Percentiles rank a stretch among this genome's conserved stretches.
phyloP scores from a whole-genome alignment of 2,888 invertebrate species.

The Zygothrica quintamaculata region DNA sequence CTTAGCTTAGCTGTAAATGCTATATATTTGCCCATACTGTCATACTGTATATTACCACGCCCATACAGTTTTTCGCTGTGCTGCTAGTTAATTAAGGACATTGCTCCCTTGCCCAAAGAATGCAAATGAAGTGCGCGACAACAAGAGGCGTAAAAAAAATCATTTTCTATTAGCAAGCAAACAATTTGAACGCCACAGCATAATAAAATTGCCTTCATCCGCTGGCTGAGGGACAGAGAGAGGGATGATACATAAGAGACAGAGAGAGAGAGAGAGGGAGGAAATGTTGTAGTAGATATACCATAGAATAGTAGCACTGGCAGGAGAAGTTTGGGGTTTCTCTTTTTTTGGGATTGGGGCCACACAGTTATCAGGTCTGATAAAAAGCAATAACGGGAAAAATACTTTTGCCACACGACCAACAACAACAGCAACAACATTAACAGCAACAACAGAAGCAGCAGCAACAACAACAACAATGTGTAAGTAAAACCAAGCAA shows the following conservation, averaged over 20 bases:
- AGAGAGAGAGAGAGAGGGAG: neutral
- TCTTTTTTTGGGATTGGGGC: constrained; percentile 11
- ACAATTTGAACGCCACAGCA: constrained; percentile 71
- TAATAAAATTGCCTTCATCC: constrained; percentile 68
- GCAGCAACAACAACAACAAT: constrained; percentile 40
- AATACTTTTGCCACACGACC: constrained; percentile 42
- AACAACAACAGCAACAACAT: constrained; percentile 33
- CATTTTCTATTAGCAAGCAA: constrained; percentile 75
- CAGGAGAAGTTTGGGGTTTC: constrained; percentile 1
- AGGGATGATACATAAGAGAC: too few species aligned
- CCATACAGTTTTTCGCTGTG: constrained; percentile 21
- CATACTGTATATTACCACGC: too few species aligned
- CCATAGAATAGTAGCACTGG: neutral
- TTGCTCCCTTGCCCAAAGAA: constrained; percentile 66
- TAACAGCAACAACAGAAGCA: constrained; percentile 34
- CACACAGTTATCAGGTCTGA: constrained; percentile 71
- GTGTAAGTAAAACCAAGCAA: constrained; percentile 70
- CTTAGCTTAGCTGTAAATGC: constrained; percentile 35
- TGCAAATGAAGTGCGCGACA: constrained; percentile 69
- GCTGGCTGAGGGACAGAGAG: neutral
- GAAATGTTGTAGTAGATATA: constrained; percentile 10
- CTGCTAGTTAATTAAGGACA: constrained; percentile 73
- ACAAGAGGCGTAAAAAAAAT: constrained; percentile 38
- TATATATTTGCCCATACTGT: too few species aligned
- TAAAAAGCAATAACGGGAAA: constrained; percentile 75